Base-by-base conservation (phyloP, 1,140 invertebrate genomes). In the Caenorhabditis tropicalis region DNA sequence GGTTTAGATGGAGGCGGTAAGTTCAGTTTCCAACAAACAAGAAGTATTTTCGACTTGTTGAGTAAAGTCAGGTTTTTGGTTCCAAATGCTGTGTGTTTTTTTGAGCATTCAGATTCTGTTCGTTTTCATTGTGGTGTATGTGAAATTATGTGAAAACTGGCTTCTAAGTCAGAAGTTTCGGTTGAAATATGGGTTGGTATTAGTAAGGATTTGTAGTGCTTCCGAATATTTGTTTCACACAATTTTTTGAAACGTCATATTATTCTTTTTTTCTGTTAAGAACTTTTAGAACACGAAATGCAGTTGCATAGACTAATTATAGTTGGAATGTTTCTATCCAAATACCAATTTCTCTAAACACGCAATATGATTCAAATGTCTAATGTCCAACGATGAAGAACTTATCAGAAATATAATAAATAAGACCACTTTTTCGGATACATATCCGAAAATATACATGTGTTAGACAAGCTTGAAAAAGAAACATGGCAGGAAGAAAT, bases 21-120 rank as follows among this genome's bases (percentile, higher is more conserved):
- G 65, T 74, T 74, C 65, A 74, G 65, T 74, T 74, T 74, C 65
- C 65, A 74, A 74, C 65, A 74, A 74, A 74, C 65, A 74, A 74
- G 36, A 39, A 74, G 65, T 74, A 74, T 74, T 74, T 74, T 74
- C 31, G 58, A n/a, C 4, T 65, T 10, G 33, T 74, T 74, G 65
- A 43, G 60, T 70, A 33, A 74, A 36, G 58, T 65, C 1, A 74
- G 36, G 65, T 74, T 74, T 74, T 74, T 43, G 33, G 65, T 74
- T 39, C 21, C 2, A 24, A 65, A 6, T 9, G n/a, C 15, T 19
- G 19, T 6, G 9, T 65, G 58, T 65, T 65, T 36, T 65, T 65
- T 21, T 21, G 33, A 5, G 53, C 3, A 65, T 29, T 19, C 48
- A 19, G 48, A 51, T 51, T 51, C n/a, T 51, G 48, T 51, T 51